Evolutionary conservation across 37 sponge, comb jelly and placozoan genomes (phyloP), one percentile per base, ranked within the genome.

Genomic region (Mnemiopsis leidyi): DNA sequence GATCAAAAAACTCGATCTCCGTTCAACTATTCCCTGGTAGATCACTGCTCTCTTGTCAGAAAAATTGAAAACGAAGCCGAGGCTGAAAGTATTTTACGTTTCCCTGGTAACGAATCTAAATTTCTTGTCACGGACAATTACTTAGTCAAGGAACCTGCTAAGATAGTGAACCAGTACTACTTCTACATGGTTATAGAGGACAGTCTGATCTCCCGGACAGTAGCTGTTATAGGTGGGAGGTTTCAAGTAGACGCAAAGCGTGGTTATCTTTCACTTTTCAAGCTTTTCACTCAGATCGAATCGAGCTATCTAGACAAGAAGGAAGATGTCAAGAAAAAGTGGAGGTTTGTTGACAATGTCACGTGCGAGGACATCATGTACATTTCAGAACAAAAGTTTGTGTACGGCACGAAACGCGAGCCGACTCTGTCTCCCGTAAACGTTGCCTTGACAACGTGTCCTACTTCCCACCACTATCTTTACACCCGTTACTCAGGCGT

Each of bases 101-200:
- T 1, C 29, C 90, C 90, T 0, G 90, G 90, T 39, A 85, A 85
- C 90, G 90, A 85, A 40, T 36, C 25, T 38, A 85, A 85, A 40
- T 85, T 85, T 39, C 90, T 85, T 3, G 90, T 85, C 0, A 85
- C 90, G 33, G 90, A 85, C 0, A 85, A 85, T 39, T 23, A 28
- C 1, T 3, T 85, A 24, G 61, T n/a, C 32, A 85, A 85, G 24
- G 90, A 85, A 85, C 61, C 7, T 13, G 36, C 29, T 0, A 85
- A 85, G 35, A 40, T 85, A 39, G 2, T 40, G 26, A 85, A 38
- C 29, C 90, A 85, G 24, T 85, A 40, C 36, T 9, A 32, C 36
- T 33, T 85, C n/a, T 85, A 39, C 48, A 35, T 32, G 23, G 33
- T 40, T 39, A 3, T 85, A 3, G 90, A 61, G 25, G 90, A 85